A percentile compares a stretch with the other conserved stretches of the same genome.
Conservation (phyloP, 2,888 invertebrate genomes). For the Amiota mariae region DNA sequence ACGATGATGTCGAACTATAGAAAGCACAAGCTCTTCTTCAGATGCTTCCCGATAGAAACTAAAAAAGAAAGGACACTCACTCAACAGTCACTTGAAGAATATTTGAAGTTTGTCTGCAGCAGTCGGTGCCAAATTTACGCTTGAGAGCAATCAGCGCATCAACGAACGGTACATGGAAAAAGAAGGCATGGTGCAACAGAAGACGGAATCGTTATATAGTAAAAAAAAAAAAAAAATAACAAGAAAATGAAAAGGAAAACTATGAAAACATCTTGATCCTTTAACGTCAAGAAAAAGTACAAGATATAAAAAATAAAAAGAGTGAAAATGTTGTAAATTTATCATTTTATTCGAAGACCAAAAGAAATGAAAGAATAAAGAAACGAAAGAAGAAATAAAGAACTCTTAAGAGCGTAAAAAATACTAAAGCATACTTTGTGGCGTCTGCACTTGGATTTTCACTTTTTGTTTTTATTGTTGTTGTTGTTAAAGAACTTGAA, state of each 20-base stretch:
- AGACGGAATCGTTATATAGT: background rate
- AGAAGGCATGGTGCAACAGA: background rate
- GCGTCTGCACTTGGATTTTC: constrained; percentile 11
- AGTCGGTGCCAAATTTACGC: constrained; percentile 6
- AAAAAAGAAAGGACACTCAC: background rate
- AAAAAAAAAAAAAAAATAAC: background rate
- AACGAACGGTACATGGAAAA: background rate
- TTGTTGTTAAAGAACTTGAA: constrained; percentile 19
- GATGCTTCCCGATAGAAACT: background rate
- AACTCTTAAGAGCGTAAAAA: background rate
- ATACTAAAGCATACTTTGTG: constrained; percentile 10
- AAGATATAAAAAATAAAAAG: no score
- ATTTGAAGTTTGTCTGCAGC: background rate
- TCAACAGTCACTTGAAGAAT: background rate
- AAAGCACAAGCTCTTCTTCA: constrained; percentile 17
- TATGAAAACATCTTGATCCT: constrained; percentile 19
- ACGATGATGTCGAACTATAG: constrained; percentile 39
- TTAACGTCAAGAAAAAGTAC: constrained; percentile 24
- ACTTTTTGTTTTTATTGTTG: no score
- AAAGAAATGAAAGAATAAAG: background rate
- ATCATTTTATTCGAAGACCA: constrained; percentile 27
- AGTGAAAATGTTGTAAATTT: constrained; percentile 33
- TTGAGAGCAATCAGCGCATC: constrained; percentile 16
- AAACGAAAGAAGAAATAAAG: background rate
- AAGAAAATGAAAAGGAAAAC: background rate